Evolutionary conservation across 2,797 vertebrate species (phyloP).

Genomic region (Pseudochirops cupreus): DNA sequence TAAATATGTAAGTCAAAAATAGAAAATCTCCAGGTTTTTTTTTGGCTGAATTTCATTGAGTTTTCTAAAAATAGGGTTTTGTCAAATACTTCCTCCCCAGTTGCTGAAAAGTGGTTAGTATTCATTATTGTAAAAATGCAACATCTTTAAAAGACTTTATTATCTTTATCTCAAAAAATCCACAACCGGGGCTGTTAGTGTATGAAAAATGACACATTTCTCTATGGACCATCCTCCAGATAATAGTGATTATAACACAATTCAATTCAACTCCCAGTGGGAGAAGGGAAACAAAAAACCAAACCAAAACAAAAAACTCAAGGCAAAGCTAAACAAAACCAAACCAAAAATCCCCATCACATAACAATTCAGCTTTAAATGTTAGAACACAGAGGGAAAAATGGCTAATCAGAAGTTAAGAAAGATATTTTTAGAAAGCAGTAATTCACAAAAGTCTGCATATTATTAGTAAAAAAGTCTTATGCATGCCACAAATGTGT

Average conservation of each 20-base stretch:
- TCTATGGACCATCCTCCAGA: not conserved
- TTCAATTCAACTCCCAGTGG: not conserved
- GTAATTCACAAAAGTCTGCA: not conserved
- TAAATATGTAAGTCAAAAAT: not conserved
- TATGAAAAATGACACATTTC: not conserved
- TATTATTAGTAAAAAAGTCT: not conserved
- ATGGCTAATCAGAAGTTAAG: not conserved
- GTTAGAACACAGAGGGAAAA: not conserved
- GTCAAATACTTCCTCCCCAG: not conserved
- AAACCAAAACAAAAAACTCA: not conserved
- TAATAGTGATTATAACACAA: not conserved
- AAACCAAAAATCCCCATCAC: not conserved
- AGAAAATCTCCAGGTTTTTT: not conserved
- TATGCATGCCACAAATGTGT: not conserved
- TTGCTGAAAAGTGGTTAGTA: not conserved
- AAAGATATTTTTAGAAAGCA: not conserved
- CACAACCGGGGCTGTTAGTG: conserved; percentile 62
- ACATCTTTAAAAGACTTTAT: accelerated
- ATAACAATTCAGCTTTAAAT: not conserved
- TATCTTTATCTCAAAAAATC: accelerated
- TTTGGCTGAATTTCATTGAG: not conserved
- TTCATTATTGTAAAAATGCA: conserved; percentile 38
- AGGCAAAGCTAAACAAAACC: not conserved
- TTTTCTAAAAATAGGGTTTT: conserved; percentile 12
- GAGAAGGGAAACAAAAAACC: not conserved